These are phyloP conservation scores for Dasyurus viverrinus DNA, from an alignment of 2,113 vertebrate genomes.

Conservation along the genomic window DNA sequence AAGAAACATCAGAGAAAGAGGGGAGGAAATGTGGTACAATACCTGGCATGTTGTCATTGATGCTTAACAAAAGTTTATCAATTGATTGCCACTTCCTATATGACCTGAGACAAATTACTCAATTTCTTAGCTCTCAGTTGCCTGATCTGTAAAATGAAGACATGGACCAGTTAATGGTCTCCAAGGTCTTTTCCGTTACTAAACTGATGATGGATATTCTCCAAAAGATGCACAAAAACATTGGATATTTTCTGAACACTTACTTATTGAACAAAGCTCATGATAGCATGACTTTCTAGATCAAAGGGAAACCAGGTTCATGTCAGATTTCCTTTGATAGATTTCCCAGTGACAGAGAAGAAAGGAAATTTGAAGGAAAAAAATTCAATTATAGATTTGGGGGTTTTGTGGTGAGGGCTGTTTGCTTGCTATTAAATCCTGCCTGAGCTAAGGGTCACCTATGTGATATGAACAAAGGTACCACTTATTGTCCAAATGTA, in stretches of 20 bases:
- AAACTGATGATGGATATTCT: neutral
- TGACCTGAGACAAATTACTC: neutral
- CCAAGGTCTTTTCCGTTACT: neutral
- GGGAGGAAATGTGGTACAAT: neutral
- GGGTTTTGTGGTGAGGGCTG: neutral
- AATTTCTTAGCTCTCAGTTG: neutral
- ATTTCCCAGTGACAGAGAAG: neutral
- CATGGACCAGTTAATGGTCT: neutral
- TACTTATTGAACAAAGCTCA: neutral
- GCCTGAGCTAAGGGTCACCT: neutral
- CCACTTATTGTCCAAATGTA: neutral
- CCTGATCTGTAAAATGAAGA: neutral
- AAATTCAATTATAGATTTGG: neutral
- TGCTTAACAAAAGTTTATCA: neutral
- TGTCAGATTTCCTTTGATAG: neutral
- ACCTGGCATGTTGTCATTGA: neutral
- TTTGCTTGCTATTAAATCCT: neutral
- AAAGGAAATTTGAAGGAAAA: neutral
- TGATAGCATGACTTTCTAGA: neutral
- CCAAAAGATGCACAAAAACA: neutral
- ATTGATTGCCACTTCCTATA: neutral
- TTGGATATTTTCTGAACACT: neutral
- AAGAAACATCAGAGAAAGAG: neutral
- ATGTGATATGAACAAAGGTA: neutral
- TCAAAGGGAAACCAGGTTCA: neutral